A percentile compares a stretch with the other conserved stretches of the same genome.
Evolutionary conservation across 1,140 invertebrate species (phyloP).

Genomic region (Rhagoletis zephyria): DNA sequence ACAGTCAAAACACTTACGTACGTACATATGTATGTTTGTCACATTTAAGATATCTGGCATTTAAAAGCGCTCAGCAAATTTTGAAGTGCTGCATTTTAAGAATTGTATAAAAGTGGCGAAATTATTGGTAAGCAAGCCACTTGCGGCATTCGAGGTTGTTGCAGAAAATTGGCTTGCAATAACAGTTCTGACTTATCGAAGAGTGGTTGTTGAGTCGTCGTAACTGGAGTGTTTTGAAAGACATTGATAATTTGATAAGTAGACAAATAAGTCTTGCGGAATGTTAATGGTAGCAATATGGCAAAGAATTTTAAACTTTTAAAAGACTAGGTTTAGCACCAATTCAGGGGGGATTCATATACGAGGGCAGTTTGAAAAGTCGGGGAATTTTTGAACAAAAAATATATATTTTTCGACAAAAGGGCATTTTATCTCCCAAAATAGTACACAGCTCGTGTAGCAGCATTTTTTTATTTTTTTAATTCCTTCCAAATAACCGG

Average conservation of each 20-base stretch:
- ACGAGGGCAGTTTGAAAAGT: no score
- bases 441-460: no score
- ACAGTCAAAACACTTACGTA: background rate
- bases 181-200: background rate
- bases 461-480: no score
- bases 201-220: background rate
- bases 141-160: background rate
- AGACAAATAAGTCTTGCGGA: conserved; percentile 15
- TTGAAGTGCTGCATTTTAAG: conserved; percentile 7
- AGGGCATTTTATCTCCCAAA: no score
- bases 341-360: background rate
- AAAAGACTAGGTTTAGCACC: background rate
- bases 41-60: conserved; percentile 35
- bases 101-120: background rate
- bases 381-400: no score
- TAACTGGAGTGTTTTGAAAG: conserved; percentile 25
- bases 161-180: background rate
- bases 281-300: conserved; percentile 16
- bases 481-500: no score
- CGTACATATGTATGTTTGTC: background rate
- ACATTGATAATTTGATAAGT: conserved; percentile 26
- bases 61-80: conserved; percentile 1
- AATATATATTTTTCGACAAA: no score
- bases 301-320: background rate
- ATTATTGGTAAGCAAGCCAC: conserved; percentile 6